Conservation (phyloP, 2,113 vertebrate species). For the Oplegnathus fasciatus region DNA sequence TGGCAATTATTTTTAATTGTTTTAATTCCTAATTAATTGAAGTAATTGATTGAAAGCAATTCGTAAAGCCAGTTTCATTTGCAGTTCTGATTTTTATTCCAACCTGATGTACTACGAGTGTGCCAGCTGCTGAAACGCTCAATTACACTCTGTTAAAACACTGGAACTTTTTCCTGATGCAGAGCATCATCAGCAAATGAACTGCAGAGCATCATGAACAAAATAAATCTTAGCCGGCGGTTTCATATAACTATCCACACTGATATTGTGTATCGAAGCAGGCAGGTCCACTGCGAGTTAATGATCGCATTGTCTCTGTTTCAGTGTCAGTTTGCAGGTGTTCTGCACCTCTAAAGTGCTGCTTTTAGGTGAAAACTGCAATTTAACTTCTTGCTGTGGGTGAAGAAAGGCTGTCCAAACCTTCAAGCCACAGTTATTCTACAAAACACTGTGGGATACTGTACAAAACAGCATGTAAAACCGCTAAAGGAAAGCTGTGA, state of each 20-base stretch:
- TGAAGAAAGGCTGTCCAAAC: not conserved
- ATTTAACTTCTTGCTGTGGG: not conserved
- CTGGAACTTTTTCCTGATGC: not conserved
- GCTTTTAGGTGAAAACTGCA: conserved; percentile 2
- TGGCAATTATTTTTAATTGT: not conserved
- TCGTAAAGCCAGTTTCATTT: not conserved
- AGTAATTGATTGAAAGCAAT: not conserved
- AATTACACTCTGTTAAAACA: not conserved
- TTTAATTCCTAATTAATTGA: not conserved
- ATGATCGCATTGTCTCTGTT: not conserved
- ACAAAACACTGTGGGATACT: not conserved
- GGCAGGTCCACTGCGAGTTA: not conserved
- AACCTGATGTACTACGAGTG: not conserved
- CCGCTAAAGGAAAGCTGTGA: not conserved
- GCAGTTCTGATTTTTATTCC: not conserved
- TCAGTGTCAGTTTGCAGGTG: conserved; percentile 12
- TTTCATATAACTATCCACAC: conserved; percentile 15
- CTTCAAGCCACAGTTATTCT: not conserved
- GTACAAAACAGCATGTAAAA: not conserved
- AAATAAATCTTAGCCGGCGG: not conserved
- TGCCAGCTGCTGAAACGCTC: not conserved
- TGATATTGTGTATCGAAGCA: not conserved
- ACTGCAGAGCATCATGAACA: not conserved
- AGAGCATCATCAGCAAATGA: not conserved
- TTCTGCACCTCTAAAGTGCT: not conserved